phyloP scores from a whole-genome alignment of 2,797 vertebrate species.

The Champsocephalus gunnari region DNA sequence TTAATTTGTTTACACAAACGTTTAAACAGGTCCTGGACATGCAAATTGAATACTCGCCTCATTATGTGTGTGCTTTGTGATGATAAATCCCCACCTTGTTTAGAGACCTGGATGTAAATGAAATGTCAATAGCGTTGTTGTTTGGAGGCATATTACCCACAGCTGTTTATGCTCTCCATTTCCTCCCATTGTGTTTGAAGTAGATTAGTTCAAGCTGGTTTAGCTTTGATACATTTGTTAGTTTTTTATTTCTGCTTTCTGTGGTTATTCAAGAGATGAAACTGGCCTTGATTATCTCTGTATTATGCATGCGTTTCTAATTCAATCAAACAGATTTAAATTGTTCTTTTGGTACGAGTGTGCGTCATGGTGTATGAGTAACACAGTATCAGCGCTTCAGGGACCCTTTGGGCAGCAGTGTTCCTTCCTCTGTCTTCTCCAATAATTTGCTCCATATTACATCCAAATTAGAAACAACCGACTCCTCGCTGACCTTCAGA shows the following conservation, averaged over 20 bases:
- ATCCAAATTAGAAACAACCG: constrained; percentile 13
- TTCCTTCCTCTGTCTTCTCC: constrained; percentile 8
- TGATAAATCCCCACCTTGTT: constrained; percentile 22
- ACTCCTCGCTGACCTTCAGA: constrained; percentile 8
- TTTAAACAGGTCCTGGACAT: constrained; percentile 2
- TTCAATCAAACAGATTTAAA: constrained; percentile 55
- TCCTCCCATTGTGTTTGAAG: constrained; percentile 37
- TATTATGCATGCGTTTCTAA: constrained; percentile 44
- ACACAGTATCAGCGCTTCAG: not conserved
- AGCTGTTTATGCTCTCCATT: constrained; percentile 30
- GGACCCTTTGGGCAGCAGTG: constrained; percentile 2
- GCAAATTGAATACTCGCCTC: not conserved
- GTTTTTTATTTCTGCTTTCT: not conserved
- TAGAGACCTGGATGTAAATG: constrained; percentile 28
- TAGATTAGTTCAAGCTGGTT: constrained; percentile 29
- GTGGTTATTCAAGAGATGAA: constrained; percentile 31
- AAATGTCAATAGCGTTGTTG: constrained; percentile 29
- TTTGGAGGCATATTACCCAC: constrained; percentile 29
- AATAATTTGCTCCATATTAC: constrained; percentile 2
- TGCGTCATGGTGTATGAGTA: constrained; percentile 54
- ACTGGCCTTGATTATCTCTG: constrained; percentile 15
- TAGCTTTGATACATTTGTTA: constrained; percentile 20
- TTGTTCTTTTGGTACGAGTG: constrained; percentile 43
- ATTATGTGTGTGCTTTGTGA: constrained; percentile 34
- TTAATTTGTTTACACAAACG: not conserved